These are phyloP conservation scores for Chloromyia formosa DNA, from an alignment of 2,888 invertebrate species.

Conservation along the genomic window DNA sequence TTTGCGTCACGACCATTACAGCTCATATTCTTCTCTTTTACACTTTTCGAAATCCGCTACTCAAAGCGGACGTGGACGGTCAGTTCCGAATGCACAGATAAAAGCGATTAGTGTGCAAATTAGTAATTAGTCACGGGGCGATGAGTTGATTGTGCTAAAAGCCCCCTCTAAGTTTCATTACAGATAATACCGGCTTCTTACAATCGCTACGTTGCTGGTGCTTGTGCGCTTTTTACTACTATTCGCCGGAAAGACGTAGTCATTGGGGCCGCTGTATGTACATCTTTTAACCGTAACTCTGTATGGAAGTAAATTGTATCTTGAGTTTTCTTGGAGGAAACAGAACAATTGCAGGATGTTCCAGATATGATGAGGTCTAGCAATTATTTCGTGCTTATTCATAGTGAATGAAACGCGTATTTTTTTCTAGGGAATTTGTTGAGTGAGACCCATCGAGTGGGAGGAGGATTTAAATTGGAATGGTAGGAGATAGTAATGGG, in stretches of 20 bases:
- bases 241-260: slow-evolving; percentile 26
- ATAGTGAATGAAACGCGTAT: slow-evolving; percentile 8
- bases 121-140: slow-evolving; percentile 45
- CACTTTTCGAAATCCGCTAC: too few species aligned
- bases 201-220: too few species aligned
- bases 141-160: slow-evolving; percentile 13
- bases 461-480: too few species aligned
- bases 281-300: slow-evolving; percentile 7
- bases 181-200: slow-evolving; percentile 15
- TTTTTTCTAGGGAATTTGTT: background rate
- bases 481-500: too few species aligned
- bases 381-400: too few species aligned
- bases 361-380: slow-evolving; percentile 22
- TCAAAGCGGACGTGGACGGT: too few species aligned
- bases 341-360: slow-evolving; percentile 40
- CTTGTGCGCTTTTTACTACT: too few species aligned
- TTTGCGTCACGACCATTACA: too few species aligned
- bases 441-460: too few species aligned
- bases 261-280: slow-evolving; percentile 1
- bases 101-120: slow-evolving; percentile 40
- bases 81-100: slow-evolving; percentile 24
- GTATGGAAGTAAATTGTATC: background rate
- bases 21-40: too few species aligned
- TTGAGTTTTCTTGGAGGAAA: slow-evolving; percentile 1
- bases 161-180: slow-evolving; percentile 2